Evolutionary conservation across 2,888 invertebrate genomes (phyloP).

Genomic region (Achlya flavicornis): DNA sequence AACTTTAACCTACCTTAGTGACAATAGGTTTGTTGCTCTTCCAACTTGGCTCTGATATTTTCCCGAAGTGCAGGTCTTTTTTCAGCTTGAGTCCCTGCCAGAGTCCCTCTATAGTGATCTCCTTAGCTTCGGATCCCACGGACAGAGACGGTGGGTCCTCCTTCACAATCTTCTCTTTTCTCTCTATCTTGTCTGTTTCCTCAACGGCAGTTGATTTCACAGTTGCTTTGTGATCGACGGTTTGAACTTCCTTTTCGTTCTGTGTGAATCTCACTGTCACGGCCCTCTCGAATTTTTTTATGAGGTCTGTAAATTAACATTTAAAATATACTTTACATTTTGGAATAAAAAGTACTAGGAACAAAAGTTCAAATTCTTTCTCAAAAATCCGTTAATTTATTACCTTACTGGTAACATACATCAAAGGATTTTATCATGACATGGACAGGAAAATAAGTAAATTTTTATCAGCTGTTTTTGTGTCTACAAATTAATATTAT

Average conservation of each 20-base stretch:
- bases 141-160: constrained; percentile 37
- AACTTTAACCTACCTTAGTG: constrained; percentile 59
- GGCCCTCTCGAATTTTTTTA: constrained; percentile 64
- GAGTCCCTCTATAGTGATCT: constrained; percentile 67
- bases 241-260: constrained; percentile 35
- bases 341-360: too few species aligned
- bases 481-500: too few species aligned
- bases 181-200: constrained; percentile 29
- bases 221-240: constrained; percentile 23
- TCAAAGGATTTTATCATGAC: too few species aligned
- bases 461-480: too few species aligned
- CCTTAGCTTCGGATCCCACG: constrained; percentile 60
- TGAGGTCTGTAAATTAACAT: constrained; percentile 52
- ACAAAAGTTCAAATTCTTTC: too few species aligned
- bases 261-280: constrained; percentile 49
- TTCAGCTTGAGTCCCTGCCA: constrained; percentile 71
- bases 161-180: constrained; percentile 23
- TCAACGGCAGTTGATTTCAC: constrained; percentile 45
- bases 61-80: constrained; percentile 71
- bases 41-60: constrained; percentile 71
- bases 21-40: constrained; percentile 66
- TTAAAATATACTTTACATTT: neutral
- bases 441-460: too few species aligned
- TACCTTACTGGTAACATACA: too few species aligned
- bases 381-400: too few species aligned